Percentiles rank a stretch among this genome's conserved stretches.
Evolutionary conservation across 2,888 invertebrate genomes (phyloP).

Genomic region (Syritta pipiens): DNA sequence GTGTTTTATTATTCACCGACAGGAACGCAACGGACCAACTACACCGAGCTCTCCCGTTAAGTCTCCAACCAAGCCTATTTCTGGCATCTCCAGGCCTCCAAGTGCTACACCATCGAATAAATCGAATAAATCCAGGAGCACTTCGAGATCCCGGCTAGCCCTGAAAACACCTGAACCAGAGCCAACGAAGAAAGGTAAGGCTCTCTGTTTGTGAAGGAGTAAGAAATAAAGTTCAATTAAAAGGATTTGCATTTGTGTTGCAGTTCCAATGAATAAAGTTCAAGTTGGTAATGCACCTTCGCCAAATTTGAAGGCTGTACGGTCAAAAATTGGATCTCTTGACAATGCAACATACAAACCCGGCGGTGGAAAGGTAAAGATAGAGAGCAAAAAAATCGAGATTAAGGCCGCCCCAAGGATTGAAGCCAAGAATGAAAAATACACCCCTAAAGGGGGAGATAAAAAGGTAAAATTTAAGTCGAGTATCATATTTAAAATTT

Average conservation of each 20-base stretch:
- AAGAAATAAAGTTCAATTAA: too few relatives aligned
- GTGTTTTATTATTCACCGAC: not conserved
- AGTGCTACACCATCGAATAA: constrained; percentile 80
- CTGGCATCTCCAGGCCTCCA: constrained; percentile 78
- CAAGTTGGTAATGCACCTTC: constrained; percentile 95
- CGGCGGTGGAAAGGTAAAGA: constrained; percentile 92
- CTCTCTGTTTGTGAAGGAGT: too few relatives aligned
- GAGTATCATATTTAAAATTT: too few relatives aligned
- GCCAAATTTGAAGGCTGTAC: constrained; percentile 94
- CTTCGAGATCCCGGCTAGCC: constrained; percentile 78
- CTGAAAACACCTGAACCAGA: constrained; percentile 87
- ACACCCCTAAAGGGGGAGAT: constrained; percentile 92
- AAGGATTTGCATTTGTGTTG: constrained; percentile 80
- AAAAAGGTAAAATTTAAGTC: constrained; percentile 94
- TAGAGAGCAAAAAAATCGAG: constrained; percentile 92
- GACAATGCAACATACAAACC: constrained; percentile 94
- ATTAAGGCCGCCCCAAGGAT: constrained; percentile 92
- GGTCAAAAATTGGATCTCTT: constrained; percentile 94
- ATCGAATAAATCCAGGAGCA: constrained; percentile 78
- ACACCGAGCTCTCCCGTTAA: constrained; percentile 87
- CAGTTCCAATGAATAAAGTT: constrained; percentile 95
- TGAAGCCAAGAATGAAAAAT: constrained; percentile 94
- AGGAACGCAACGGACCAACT: constrained; percentile 84
- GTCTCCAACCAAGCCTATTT: constrained; percentile 80
- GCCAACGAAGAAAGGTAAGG: constrained; percentile 87